phyloP scores from a whole-genome alignment of 2,113 vertebrate genomes.

The Calcarius ornatus region DNA sequence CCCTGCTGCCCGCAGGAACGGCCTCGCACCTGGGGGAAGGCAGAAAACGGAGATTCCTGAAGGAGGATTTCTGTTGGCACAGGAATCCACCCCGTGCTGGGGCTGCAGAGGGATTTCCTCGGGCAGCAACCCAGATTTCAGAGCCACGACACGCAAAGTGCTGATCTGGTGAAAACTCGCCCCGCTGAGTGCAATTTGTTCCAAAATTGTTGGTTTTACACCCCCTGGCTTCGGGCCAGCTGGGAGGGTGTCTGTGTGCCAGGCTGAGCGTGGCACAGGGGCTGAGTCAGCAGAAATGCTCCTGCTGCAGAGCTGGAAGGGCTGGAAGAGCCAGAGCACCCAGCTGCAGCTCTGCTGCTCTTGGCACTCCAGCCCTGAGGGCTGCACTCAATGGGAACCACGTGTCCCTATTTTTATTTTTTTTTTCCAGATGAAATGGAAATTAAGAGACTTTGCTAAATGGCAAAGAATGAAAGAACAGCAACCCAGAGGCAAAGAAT shows the following conservation, averaged over 20 bases:
- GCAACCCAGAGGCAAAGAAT: neutral
- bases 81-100: accelerated
- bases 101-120: accelerated
- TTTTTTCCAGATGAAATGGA: neutral
- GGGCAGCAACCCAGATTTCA: accelerated
- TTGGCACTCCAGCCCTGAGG: neutral
- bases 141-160: neutral
- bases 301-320: neutral
- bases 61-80: neutral
- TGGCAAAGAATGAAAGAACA: neutral
- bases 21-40: constrained; percentile 20
- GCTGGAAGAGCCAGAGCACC: neutral
- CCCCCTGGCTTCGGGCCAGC: neutral
- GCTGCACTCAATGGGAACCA: neutral
- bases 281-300: neutral
- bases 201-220: neutral
- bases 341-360: neutral
- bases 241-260: neutral
- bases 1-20: neutral
- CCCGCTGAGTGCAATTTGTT: neutral
- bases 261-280: neutral
- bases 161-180: neutral
- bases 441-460: neutral
- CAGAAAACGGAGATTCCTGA: neutral
- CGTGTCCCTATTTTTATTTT: accelerated